A percentile compares a stretch with the other conserved stretches of the same genome.
Evolutionary conservation across 2,888 invertebrate genomes (phyloP).

Genomic region (Hemaris fuciformis): DNA sequence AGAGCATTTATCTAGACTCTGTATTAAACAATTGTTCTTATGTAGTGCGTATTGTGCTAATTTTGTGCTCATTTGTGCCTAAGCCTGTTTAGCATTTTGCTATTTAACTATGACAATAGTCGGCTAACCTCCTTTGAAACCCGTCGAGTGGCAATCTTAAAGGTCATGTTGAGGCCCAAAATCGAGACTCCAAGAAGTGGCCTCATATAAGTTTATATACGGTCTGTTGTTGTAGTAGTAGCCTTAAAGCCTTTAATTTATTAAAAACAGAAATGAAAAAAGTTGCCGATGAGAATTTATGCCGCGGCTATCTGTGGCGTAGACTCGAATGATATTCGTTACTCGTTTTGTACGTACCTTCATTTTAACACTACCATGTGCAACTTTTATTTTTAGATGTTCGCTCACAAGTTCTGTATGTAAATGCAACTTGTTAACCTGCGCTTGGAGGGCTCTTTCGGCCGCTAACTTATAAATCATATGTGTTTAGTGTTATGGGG

Average conservation of each 20-base stretch:
- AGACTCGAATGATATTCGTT: slow-evolving; percentile 10
- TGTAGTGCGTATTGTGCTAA: no score
- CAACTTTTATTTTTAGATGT: slow-evolving; percentile 70
- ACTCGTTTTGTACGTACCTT: slow-evolving; percentile 20
- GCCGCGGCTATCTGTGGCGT: slow-evolving; percentile 9
- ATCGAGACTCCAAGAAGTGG: background rate
- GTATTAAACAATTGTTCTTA: no score
- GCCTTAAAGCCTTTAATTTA: background rate
- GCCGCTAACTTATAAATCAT: slow-evolving; percentile 33
- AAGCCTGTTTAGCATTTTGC: no score
- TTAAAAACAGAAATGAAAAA: slow-evolving; percentile 9
- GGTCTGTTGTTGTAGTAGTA: background rate
- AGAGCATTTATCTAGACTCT: no score
- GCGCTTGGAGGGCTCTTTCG: slow-evolving; percentile 28
- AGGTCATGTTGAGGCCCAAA: background rate
- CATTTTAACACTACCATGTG: slow-evolving; percentile 36
- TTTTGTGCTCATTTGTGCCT: no score
- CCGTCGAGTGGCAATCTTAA: background rate
- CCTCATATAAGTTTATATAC: background rate
- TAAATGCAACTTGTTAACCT: slow-evolving; percentile 63
- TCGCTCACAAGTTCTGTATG: slow-evolving; percentile 58
- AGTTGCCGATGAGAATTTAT: slow-evolving; percentile 13
- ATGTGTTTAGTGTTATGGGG: slow-evolving; percentile 11
- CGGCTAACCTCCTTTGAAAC: background rate
- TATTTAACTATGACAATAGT: background rate